These are phyloP conservation scores for Aphidoletes aphidimyza DNA, from an alignment of 2,888 invertebrate genomes.

Conservation along the genomic window DNA sequence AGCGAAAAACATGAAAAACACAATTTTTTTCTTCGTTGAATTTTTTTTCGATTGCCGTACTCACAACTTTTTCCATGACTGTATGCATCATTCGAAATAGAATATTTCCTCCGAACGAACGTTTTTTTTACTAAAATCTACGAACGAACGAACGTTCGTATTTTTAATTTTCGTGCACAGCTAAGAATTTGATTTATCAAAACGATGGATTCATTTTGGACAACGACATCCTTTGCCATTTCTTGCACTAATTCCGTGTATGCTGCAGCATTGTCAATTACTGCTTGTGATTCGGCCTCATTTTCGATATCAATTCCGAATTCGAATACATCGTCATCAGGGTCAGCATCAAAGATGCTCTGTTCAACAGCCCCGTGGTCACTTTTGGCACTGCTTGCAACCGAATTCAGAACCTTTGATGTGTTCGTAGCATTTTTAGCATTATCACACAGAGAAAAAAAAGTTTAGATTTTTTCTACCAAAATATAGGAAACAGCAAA, in stretches of 20 bases:
- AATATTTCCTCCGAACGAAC: too few relatives aligned
- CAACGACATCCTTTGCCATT: not conserved
- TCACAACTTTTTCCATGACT: too few relatives aligned
- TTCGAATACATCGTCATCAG: not conserved
- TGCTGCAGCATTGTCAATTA: not conserved
- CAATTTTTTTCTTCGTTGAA: too few relatives aligned
- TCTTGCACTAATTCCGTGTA: not conserved
- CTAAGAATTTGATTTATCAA: not conserved
- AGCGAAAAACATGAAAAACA: too few relatives aligned
- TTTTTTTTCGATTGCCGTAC: too few relatives aligned
- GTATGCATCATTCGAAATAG: too few relatives aligned
- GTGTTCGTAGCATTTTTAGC: not conserved
- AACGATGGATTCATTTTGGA: not conserved
- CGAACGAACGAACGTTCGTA: too few relatives aligned
- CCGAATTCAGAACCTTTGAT: not conserved
- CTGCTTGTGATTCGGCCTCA: not conserved
- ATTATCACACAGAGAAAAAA: too few relatives aligned
- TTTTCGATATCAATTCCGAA: not conserved
- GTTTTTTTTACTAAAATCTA: too few relatives aligned
- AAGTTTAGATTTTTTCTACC: too few relatives aligned
- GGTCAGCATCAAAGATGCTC: not conserved
- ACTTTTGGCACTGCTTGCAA: not conserved
- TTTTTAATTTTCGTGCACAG: not conserved
- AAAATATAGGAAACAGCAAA: too few relatives aligned
- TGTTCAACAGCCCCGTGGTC: not conserved